phyloP scores from a whole-genome alignment of 2,888 invertebrate genomes.

The Nephrotoma guestfalica region DNA sequence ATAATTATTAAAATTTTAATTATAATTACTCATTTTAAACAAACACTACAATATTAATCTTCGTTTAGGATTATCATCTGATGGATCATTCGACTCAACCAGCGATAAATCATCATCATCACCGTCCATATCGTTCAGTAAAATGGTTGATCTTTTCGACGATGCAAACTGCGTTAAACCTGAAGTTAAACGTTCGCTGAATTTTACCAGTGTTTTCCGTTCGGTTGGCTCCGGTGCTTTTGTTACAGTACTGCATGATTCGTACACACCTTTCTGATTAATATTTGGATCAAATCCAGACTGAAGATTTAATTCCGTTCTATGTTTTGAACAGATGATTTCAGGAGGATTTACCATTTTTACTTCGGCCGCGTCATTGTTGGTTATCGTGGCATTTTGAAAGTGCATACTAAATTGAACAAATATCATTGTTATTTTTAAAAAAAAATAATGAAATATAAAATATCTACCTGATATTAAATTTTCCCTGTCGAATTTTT shows the following conservation, averaged over 20 bases:
- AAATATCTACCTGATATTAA: slow-evolving; percentile 21
- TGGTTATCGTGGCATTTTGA: slow-evolving; percentile 25
- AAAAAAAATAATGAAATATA: background rate
- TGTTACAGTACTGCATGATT: background rate
- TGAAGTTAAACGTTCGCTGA: background rate
- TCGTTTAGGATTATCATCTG: background rate
- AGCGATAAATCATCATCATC: background rate
- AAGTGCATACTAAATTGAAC: slow-evolving; percentile 22
- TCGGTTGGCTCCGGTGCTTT: background rate
- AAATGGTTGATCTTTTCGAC: background rate
- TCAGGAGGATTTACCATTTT: slow-evolving; percentile 6
- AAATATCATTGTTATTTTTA: background rate
- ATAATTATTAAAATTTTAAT: too few species aligned
- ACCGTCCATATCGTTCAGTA: background rate
- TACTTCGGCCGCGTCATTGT: slow-evolving; percentile 2
- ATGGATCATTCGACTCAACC: background rate
- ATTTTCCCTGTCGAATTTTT: slow-evolving; percentile 35
- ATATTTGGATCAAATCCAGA: background rate
- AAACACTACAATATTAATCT: background rate
- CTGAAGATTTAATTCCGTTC: background rate
- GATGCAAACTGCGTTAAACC: background rate
- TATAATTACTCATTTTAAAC: background rate
- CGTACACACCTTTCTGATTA: background rate
- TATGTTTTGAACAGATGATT: background rate
- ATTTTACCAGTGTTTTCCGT: background rate